These are phyloP conservation scores for Dryobotodes eremita DNA, from an alignment of 2,888 invertebrate species.

Conservation along the genomic window DNA sequence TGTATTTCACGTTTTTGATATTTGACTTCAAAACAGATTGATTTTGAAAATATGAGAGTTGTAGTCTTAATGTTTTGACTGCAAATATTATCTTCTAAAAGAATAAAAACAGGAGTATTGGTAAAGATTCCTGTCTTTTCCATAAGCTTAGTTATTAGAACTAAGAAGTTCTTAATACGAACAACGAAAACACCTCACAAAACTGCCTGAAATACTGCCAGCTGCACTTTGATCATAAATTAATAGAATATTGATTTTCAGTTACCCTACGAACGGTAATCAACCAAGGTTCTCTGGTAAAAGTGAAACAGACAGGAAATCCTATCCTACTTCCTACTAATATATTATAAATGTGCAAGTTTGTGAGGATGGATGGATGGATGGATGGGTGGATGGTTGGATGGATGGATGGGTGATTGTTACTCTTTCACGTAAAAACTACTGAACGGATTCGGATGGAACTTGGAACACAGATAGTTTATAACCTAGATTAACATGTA, in stretches of 20 bases:
- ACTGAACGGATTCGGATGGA: too few species aligned
- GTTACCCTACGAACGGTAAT: background rate
- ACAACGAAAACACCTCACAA: background rate
- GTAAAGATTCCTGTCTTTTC: background rate
- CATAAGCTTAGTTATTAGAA: too few species aligned
- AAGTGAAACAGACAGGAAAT: background rate
- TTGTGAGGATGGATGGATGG: too few species aligned
- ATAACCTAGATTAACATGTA: too few species aligned
- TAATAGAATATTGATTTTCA: background rate
- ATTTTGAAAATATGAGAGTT: background rate
- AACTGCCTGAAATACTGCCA: background rate
- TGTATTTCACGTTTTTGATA: conserved; percentile 15
- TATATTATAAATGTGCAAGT: too few species aligned
- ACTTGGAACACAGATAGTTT: too few species aligned
- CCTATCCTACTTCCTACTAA: too few species aligned
- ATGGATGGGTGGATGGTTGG: too few species aligned
- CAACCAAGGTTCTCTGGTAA: background rate
- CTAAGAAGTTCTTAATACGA: too few species aligned
- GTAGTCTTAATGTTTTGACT: conserved; percentile 4
- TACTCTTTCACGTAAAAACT: too few species aligned
- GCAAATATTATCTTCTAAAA: background rate
- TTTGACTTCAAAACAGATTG: conserved; percentile 11
- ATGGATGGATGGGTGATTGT: too few species aligned
- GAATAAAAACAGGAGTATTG: background rate
- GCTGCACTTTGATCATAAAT: background rate